phyloP scores from a whole-genome alignment of 2,797 vertebrate genomes.

The Fundulus diaphanus region DNA sequence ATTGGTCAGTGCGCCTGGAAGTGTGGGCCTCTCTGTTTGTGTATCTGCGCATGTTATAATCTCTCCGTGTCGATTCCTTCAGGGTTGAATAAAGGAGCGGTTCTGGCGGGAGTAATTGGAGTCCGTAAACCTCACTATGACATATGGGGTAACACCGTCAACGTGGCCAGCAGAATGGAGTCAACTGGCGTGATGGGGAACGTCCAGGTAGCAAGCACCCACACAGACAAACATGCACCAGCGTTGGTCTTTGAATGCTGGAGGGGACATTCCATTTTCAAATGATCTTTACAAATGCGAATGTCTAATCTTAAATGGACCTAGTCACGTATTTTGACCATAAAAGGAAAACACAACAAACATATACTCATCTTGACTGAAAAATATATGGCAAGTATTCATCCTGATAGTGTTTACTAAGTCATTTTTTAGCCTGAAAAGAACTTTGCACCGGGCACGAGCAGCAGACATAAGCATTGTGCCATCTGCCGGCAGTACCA shows the following conservation, averaged over 20 bases:
- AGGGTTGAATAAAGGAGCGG: conserved; percentile 94
- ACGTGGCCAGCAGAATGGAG: conserved; percentile 97
- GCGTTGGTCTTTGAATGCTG: not conserved
- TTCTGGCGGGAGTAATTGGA: conserved; percentile 94
- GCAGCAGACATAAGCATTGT: too few relatives aligned
- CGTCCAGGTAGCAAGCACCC: conserved; percentile 69
- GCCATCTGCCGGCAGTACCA: too few relatives aligned
- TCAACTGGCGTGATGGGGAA: conserved; percentile 97
- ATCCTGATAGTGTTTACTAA: too few relatives aligned
- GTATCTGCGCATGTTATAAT: not conserved
- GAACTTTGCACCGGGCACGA: too few relatives aligned
- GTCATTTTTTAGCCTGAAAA: too few relatives aligned
- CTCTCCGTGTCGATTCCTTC: conserved; percentile 10
- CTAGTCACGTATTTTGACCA: too few relatives aligned
- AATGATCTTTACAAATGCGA: not conserved
- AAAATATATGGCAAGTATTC: too few relatives aligned
- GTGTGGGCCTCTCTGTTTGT: not conserved
- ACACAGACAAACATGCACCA: not conserved
- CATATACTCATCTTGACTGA: too few relatives aligned
- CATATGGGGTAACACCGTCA: conserved; percentile 97
- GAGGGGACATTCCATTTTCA: not conserved
- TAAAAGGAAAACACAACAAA: too few relatives aligned
- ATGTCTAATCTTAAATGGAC: not conserved
- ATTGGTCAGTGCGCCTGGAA: conserved; percentile 84
- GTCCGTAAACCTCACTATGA: conserved; percentile 96